Evolutionary conservation across 2,113 vertebrate species (phyloP), one percentile per base, ranked within the genome.

Genomic region (Chloebia gouldiae): DNA sequence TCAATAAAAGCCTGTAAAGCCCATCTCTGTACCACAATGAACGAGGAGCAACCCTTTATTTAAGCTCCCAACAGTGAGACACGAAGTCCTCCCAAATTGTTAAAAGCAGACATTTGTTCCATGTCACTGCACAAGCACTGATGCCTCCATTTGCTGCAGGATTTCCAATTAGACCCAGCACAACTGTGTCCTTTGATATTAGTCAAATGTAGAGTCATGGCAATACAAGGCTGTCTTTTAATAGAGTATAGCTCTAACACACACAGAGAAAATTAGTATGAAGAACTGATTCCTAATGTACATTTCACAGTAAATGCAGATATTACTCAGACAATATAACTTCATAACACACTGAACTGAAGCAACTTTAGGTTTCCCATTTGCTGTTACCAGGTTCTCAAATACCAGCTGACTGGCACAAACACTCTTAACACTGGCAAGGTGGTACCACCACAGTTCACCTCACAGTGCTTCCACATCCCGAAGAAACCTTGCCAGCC

Each of bases 81-180:
- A 30, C 0, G 0, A 81, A 79, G n/a, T 37, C 39, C 64, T 81
- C 66, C 54, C 70, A 25, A 85, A 57, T 31, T 78, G 86, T 40
- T 85, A 84, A 91, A 88, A 81, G 69, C 84, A 91, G 49, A 40
- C 13, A 45, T 92, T 85, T 81, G 47, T 68, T 91, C 53, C 64
- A 47, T 4, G 1, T 75, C 80, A 81, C 65, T 79, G 69, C 72
- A 84, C 21, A 71, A 66, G 53, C 2, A 3, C 54, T 7, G 15
- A 83, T 75, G 80, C 28, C 68, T 60, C 72, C 80, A 76, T 75
- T 84, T 81, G 73, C 6, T 2, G 69, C 4, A 84, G 49, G 28
- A 68, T 54, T 84, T 92, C 66, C 86, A 69, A 25, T 76, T 15
- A 81, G 57, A 87, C 37, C 28, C 19, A 75, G 51, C 31, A 57